phyloP scores from a whole-genome alignment of 2,797 vertebrate genomes.

The Octomys mimax region DNA sequence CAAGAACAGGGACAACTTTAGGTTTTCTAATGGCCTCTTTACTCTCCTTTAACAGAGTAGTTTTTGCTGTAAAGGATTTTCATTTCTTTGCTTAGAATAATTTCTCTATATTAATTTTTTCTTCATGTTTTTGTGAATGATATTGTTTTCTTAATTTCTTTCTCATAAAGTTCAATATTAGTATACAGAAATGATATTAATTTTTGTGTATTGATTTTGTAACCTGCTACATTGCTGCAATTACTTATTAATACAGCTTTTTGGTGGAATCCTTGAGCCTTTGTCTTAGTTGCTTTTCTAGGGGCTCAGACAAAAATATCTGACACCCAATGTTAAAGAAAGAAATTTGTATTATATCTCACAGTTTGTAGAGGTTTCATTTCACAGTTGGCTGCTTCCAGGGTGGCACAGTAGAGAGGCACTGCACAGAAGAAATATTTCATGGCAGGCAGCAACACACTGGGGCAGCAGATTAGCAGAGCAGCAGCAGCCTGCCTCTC shows the following conservation, averaged over 20 bases:
- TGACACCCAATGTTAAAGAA: background rate
- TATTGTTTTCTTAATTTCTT: background rate
- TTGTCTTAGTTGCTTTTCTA: background rate
- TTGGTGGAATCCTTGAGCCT: background rate
- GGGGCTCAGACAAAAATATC: background rate
- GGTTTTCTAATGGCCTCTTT: background rate
- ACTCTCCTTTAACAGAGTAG: background rate
- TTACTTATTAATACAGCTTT: background rate
- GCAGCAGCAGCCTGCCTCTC: background rate
- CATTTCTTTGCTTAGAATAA: background rate
- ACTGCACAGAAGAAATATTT: background rate
- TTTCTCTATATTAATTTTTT: background rate
- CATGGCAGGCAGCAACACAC: background rate
- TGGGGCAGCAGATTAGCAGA: background rate
- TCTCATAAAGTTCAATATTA: background rate
- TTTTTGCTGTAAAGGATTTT: background rate
- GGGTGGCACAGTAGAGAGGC: background rate
- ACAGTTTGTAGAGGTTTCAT: background rate
- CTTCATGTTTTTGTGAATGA: background rate
- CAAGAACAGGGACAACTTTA: background rate
- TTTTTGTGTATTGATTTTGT: background rate
- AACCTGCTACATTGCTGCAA: background rate
- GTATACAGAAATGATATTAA: background rate
- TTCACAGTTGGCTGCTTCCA: background rate
- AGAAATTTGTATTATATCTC: background rate